Percentiles rank a stretch among this genome's conserved stretches.
Evolutionary conservation across 2,888 invertebrate species (phyloP).

Genomic region (Tinea pellionella): DNA sequence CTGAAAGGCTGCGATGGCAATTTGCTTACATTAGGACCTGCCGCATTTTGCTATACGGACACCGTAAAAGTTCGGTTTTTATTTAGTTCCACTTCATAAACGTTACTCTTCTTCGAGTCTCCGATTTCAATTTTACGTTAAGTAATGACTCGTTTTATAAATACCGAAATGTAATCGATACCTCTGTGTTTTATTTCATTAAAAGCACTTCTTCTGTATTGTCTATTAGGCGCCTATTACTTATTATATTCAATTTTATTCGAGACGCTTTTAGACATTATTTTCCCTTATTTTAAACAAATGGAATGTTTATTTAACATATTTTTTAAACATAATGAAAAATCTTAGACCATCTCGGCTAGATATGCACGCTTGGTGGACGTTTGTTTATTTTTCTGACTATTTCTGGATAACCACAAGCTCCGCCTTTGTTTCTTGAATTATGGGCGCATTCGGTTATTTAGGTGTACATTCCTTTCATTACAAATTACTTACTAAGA

Average conservation of each 20-base stretch:
- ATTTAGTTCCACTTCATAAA: slow-evolving; percentile 9
- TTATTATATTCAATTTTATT: neutral
- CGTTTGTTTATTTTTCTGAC: slow-evolving; percentile 46
- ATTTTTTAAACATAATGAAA: neutral
- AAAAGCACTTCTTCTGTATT: neutral
- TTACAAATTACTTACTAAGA: slow-evolving; percentile 40
- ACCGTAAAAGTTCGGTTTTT: slow-evolving; percentile 27
- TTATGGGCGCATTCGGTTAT: slow-evolving; percentile 31
- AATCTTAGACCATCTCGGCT: neutral
- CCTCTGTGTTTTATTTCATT: neutral
- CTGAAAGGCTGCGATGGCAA: slow-evolving; percentile 65
- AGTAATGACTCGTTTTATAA: neutral
- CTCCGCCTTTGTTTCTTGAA: slow-evolving; percentile 51
- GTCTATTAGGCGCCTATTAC: neutral
- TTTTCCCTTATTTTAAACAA: neutral
- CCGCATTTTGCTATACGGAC: slow-evolving; percentile 39
- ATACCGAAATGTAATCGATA: neutral
- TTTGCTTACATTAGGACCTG: slow-evolving; percentile 66
- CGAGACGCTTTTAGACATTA: neutral
- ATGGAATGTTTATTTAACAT: neutral
- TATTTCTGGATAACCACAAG: slow-evolving; percentile 45
- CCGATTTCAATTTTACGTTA: slow-evolving; percentile 4
- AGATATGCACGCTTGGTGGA: neutral
- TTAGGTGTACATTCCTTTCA: neutral
- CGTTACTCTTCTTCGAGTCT: neutral